Evolutionary conservation across 2,797 vertebrate species (phyloP).

Genomic region (Taeniopygia guttata): DNA sequence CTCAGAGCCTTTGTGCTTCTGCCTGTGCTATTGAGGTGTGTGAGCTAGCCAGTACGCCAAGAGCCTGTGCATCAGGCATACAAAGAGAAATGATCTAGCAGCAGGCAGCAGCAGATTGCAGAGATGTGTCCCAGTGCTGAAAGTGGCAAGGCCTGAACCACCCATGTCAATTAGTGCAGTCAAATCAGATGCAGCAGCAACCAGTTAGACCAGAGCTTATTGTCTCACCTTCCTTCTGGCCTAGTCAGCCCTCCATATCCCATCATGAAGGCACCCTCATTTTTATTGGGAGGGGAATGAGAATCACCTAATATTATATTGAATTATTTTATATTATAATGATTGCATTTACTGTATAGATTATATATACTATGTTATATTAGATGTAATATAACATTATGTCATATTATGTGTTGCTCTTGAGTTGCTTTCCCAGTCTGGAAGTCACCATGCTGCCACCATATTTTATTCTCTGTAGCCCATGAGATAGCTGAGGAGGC

Average conservation of each 20-base stretch:
- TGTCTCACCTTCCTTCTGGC: background rate
- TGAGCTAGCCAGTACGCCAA: constrained; percentile 11
- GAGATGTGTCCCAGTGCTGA: constrained; percentile 34
- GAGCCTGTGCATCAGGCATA: constrained; percentile 24
- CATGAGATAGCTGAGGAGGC: background rate
- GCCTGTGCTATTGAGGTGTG: constrained; percentile 52
- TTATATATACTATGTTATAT: background rate
- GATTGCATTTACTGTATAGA: background rate
- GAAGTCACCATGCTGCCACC: background rate
- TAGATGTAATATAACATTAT: background rate
- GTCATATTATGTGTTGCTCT: background rate
- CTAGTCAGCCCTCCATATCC: background rate
- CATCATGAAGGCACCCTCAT: fast-evolving
- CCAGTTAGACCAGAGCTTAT: background rate
- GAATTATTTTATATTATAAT: background rate
- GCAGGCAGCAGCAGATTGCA: constrained; percentile 61
- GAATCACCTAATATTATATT: background rate
- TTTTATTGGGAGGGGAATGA: background rate
- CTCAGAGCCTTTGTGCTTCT: constrained; percentile 48
- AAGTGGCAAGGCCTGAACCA: constrained; percentile 48
- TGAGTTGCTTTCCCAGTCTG: background rate
- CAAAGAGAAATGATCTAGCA: constrained; percentile 50
- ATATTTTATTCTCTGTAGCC: background rate
- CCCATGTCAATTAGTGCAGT: constrained; percentile 39
- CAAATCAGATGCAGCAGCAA: constrained; percentile 9